phyloP scores from a whole-genome alignment of 2,888 invertebrate species.

The Eristalinus sepulchralis region DNA sequence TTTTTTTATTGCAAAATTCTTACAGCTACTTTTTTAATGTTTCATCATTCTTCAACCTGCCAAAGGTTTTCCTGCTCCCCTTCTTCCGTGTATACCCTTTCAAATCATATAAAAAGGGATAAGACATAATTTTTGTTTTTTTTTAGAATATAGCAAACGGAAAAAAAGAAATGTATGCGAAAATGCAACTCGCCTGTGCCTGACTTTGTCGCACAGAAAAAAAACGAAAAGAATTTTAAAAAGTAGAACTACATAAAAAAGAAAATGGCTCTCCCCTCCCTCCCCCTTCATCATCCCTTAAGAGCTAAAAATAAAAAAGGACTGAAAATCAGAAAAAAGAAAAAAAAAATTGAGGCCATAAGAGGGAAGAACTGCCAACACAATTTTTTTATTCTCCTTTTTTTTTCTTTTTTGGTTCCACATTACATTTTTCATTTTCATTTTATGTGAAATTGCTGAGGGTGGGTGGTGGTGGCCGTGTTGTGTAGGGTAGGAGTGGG shows the following conservation, averaged over 20 bases:
- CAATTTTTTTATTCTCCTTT: conserved; percentile 42
- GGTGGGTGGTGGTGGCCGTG: conserved; percentile 7
- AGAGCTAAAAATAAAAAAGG: conserved; percentile 4
- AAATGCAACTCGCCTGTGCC: conserved; percentile 43
- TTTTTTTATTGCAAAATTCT: conserved; percentile 33
- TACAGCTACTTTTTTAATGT: conserved; percentile 42
- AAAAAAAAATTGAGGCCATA: conserved; percentile 66
- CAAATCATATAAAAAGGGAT: background rate
- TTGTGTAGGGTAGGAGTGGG: conserved; percentile 6
- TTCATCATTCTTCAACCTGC: conserved; percentile 42
- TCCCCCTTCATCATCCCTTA: background rate
- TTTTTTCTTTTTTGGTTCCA: conserved; percentile 54
- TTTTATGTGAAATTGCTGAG: conserved; percentile 45
- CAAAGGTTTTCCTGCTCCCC: conserved; percentile 26
- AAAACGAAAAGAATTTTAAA: conserved; percentile 29
- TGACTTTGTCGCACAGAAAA: conserved; percentile 54
- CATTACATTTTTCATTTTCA: conserved; percentile 65
- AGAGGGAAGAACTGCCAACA: conserved; percentile 65
- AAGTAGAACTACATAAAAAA: conserved; percentile 35
- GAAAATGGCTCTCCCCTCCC: conserved; percentile 40
- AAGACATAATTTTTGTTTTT: background rate
- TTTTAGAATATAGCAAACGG: background rate
- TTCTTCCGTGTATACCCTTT: background rate
- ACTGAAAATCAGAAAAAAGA: conserved; percentile 31
- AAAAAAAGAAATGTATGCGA: conserved; percentile 54